phyloP scores from a whole-genome alignment of 2,797 vertebrate genomes.

The Serranus cabrilla region DNA sequence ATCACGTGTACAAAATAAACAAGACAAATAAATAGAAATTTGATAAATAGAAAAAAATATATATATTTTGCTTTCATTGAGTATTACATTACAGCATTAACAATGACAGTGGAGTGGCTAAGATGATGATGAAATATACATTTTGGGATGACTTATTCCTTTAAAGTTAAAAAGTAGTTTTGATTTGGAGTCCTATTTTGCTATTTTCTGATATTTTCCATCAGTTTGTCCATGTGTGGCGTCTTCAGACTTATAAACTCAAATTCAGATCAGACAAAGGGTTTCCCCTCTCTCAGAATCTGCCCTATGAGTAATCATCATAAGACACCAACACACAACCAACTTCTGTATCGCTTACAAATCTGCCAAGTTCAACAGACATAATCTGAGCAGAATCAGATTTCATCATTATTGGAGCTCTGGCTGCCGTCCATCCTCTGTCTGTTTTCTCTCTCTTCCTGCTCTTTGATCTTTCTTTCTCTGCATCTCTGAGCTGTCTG shows the following conservation, averaged over 20 bases:
- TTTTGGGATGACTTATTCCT: neutral
- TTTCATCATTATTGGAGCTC: neutral
- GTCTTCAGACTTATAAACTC: conserved; percentile 80
- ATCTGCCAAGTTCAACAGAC: neutral
- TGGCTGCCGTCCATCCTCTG: neutral
- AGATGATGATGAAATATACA: neutral
- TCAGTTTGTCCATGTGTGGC: conserved; percentile 22
- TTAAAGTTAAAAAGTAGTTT: neutral
- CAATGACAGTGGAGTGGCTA: neutral
- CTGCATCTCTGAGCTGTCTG: conserved; percentile 33
- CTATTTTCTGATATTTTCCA: neutral
- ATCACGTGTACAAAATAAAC: too few species aligned
- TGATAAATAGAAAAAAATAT: too few species aligned
- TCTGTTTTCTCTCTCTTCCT: conserved; percentile 11
- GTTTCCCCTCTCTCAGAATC: conserved; percentile 91
- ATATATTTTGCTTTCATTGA: neutral
- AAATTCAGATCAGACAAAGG: conserved; percentile 82
- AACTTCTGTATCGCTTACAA: neutral
- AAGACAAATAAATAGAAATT: too few species aligned
- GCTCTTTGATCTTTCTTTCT: conserved; percentile 27
- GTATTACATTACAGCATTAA: neutral
- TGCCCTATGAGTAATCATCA: conserved; percentile 98
- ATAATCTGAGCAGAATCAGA: conserved; percentile 25
- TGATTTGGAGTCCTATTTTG: neutral
- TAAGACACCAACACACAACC: conserved; percentile 77